phyloP scores from a whole-genome alignment of 2,888 invertebrate species.

The Sisyra terminalis region DNA sequence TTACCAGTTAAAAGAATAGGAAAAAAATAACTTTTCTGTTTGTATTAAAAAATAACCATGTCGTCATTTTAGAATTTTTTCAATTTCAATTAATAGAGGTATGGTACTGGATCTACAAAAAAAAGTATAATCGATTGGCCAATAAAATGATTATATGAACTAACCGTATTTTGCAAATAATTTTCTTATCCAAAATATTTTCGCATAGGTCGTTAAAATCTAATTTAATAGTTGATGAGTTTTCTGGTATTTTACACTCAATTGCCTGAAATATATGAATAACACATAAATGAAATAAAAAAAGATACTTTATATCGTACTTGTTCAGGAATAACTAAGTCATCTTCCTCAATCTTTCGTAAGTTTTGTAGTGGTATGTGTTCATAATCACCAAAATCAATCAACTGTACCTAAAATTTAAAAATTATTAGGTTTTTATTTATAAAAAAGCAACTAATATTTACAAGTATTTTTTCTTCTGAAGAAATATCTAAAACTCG shows the following conservation, averaged over 20 bases:
- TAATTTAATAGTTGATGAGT: not conserved
- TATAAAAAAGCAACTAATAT: not conserved
- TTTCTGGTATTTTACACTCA: not conserved
- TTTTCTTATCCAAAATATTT: too few species aligned
- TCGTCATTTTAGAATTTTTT: too few species aligned
- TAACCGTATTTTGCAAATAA: too few species aligned
- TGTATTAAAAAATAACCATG: too few species aligned
- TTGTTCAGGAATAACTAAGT: constrained; percentile 3
- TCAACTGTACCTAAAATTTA: constrained; percentile 1
- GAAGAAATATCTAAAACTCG: constrained; percentile 1
- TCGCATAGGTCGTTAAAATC: not conserved
- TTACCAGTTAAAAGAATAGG: too few species aligned
- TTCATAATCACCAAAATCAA: constrained; percentile 2
- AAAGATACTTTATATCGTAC: not conserved
- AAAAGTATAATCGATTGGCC: too few species aligned
- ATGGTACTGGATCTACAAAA: too few species aligned
- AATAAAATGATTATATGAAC: too few species aligned
- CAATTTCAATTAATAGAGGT: too few species aligned
- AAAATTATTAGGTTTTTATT: too few species aligned
- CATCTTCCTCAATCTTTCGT: not conserved
- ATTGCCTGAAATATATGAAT: not conserved
- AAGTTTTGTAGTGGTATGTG: not conserved
- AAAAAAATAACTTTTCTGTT: too few species aligned
- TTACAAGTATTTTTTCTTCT: not conserved
- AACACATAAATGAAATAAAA: not conserved